Percentiles rank a stretch among this genome's conserved stretches.
Evolutionary conservation across 2,113 vertebrate genomes (phyloP).

Genomic region (Hippocampus comes): DNA sequence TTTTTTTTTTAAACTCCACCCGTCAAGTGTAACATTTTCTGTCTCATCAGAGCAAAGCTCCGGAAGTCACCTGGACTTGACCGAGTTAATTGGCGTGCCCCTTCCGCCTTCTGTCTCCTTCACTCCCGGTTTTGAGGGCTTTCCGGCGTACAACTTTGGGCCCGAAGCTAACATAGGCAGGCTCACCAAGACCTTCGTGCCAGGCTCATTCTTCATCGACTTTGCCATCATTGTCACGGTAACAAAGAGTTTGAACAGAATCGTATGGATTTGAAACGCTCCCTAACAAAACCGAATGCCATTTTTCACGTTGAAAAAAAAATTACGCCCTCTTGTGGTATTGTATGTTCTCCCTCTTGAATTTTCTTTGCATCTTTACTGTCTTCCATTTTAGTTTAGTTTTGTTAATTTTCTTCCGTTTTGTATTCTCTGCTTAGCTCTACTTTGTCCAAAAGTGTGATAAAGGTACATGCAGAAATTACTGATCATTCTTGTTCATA

Average conservation of each 20-base stretch:
- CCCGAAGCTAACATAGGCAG: constrained; percentile 85
- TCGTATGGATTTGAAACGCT: not conserved
- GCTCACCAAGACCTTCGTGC: constrained; percentile 81
- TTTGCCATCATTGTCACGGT: constrained; percentile 81
- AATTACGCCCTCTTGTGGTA: constrained; percentile 13
- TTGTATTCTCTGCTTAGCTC: too few relatives aligned
- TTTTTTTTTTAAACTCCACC: too few relatives aligned
- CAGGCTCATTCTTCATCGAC: constrained; percentile 80
- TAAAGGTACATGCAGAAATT: not conserved
- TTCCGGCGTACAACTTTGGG: constrained; percentile 86
- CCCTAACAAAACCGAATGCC: not conserved
- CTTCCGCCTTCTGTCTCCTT: constrained; percentile 90
- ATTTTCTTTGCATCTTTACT: not conserved
- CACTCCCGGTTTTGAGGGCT: constrained; percentile 83
- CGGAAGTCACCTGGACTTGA: constrained; percentile 82
- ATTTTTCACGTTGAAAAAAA: not conserved
- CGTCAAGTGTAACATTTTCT: not conserved
- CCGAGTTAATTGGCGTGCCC: constrained; percentile 86
- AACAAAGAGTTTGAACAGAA: constrained; percentile 30
- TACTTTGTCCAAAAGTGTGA: not conserved
- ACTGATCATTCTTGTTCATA: not conserved
- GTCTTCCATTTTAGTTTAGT: not conserved
- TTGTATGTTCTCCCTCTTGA: not conserved
- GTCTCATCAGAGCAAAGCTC: constrained; percentile 72
- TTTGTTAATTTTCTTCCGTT: not conserved